Evolutionary conservation across 2,888 invertebrate genomes (phyloP), one percentile per base, ranked within the genome.

Genomic region (Apocheima hispidaria): DNA sequence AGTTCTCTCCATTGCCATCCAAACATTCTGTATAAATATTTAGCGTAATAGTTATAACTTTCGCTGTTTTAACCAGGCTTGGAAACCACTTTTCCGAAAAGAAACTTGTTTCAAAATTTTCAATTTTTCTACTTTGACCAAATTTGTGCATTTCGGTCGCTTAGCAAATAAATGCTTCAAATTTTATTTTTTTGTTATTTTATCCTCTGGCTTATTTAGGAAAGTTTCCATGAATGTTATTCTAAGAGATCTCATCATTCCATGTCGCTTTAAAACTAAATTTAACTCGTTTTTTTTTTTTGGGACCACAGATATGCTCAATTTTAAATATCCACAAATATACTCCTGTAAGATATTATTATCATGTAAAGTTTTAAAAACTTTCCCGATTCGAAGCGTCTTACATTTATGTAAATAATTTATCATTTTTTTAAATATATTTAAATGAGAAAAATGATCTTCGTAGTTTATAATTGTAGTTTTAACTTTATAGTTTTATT

Each of bases 221-320:
- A 50, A 36, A 14, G 18, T 60, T 67, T 66, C 62, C 65, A 60
- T 76, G 73, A 55, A 18, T 53, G 35, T 63, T 56, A 76, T 65
- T 57, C 63, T 81, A 70, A 83, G 82, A 87, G 92, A 91, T 92
- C 92, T 91, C 91, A 92, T 83, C 92, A 92, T 92, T 92, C 92
- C 91, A 90, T 80, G 74, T 80, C 73, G 86, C 86, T 89, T 88
- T 89, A 87, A 86, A 76, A 72, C 58, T 66, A 70, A 50, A 81
- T 81, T 84, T 83, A 83, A 82, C 82, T 83, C 41, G 41, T 62
- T 60, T 54, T 57, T 51, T 54, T 56, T 52, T 57, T 55, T 78
- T 78, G 84, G 84, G 84, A 89, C 82, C 88, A 84, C 54, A 59
- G 21, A 56, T 28, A 60, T 85, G 87, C 87, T 87, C 84, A 86